Conservation (phyloP, 2,888 invertebrate genomes). For the Campoplex capitator region DNA sequence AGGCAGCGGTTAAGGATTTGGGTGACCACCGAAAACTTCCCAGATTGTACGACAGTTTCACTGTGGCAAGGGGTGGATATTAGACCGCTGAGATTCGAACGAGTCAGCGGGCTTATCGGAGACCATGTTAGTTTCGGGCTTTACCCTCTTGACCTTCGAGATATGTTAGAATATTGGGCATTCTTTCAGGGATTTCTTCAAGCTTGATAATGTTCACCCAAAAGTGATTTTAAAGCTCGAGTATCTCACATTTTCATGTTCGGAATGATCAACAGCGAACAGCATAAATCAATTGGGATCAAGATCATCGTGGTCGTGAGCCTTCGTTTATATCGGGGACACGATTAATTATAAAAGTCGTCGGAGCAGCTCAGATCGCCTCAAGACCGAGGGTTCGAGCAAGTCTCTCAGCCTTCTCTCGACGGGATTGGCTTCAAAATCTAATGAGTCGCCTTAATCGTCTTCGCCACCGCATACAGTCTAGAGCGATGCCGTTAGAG, state of each 20-base stretch:
- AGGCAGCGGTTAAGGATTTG: conserved; percentile 32
- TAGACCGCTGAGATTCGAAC: not conserved
- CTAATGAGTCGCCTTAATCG: conserved; percentile 72
- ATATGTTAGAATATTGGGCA: not conserved
- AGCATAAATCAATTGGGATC: not conserved
- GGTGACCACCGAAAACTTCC: conserved; percentile 35
- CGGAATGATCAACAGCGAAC: not conserved
- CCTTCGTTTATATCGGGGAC: conserved; percentile 40
- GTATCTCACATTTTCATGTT: not conserved
- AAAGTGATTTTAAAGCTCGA: not conserved
- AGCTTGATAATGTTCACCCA: not conserved
- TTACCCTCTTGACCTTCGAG: not conserved
- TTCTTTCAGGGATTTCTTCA: not conserved
- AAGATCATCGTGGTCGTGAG: conserved; percentile 14
- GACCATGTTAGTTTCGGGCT: not conserved
- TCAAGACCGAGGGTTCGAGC: conserved; percentile 47
- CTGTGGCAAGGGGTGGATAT: conserved; percentile 4
- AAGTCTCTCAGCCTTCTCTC: conserved; percentile 42
- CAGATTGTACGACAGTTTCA: conserved; percentile 15
- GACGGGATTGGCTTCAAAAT: conserved; percentile 61
- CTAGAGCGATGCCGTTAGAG: conserved; percentile 49
- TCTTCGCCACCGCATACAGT: conserved; percentile 59
- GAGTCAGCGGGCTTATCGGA: not conserved
- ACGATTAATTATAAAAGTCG: conserved; percentile 63
- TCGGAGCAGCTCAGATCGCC: conserved; percentile 20